phyloP scores from a whole-genome alignment of 2,797 vertebrate genomes.

The Sebastes itinus region DNA sequence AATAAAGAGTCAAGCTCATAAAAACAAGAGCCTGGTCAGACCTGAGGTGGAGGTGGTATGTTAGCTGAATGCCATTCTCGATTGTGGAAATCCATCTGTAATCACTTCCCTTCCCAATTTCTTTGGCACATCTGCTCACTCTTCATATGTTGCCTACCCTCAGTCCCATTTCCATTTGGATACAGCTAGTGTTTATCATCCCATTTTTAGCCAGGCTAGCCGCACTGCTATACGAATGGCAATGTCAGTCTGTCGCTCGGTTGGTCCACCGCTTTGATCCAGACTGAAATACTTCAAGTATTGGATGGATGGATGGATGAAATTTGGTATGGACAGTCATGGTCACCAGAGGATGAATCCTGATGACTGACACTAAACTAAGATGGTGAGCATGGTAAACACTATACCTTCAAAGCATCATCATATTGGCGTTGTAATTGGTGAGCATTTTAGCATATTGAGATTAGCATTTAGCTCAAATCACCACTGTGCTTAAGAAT shows the following conservation, averaged over 20 bases:
- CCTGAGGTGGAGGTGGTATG: slow-evolving; percentile 1
- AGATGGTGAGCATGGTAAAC: not conserved
- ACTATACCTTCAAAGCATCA: not conserved
- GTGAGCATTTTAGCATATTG: not conserved
- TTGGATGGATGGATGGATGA: no score
- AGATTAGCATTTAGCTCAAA: not conserved
- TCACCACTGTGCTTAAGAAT: not conserved
- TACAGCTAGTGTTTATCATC: not conserved
- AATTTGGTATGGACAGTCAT: not conserved
- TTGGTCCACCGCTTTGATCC: not conserved
- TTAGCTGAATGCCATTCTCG: not conserved
- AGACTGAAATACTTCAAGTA: not conserved
- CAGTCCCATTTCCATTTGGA: not conserved
- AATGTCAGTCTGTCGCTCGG: not conserved
- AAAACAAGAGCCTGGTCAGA: slow-evolving; percentile 10
- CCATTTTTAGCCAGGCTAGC: not conserved
- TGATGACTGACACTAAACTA: not conserved
- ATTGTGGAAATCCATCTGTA: not conserved
- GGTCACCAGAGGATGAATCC: not conserved
- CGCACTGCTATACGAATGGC: not conserved
- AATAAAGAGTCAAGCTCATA: slow-evolving; percentile 8
- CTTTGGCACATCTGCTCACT: not conserved
- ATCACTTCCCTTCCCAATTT: not conserved
- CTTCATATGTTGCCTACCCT: not conserved
- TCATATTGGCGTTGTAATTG: not conserved